phyloP scores from a whole-genome alignment of 2,888 invertebrate species.

The Melieria omissa region DNA sequence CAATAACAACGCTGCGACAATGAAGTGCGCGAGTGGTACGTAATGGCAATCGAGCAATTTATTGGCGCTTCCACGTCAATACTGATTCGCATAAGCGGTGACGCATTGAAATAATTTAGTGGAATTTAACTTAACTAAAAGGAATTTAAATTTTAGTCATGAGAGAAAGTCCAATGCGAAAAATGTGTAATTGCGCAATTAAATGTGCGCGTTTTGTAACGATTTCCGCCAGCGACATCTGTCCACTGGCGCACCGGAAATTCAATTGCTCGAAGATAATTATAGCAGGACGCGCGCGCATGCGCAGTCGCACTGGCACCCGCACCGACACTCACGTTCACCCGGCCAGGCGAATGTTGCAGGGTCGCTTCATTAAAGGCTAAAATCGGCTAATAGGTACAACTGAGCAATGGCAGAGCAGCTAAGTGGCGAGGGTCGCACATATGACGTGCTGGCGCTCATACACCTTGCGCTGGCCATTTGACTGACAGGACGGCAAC shows the following conservation, averaged over 20 bases:
- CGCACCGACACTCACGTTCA: constrained; percentile 2
- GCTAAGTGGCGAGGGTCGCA: no score
- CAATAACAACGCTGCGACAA: no score
- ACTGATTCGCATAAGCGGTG: no score
- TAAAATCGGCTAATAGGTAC: no score
- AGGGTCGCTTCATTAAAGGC: no score
- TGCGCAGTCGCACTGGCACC: constrained; percentile 43
- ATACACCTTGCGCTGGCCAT: constrained; percentile 24
- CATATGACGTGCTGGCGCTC: not conserved
- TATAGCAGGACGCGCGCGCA: constrained; percentile 61
- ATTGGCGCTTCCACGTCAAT: no score
- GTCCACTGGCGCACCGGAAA: constrained; percentile 58
- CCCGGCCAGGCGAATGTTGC: not conserved
- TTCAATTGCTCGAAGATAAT: constrained; percentile 64
- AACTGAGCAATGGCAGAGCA: no score
- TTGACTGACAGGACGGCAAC: constrained; percentile 20
- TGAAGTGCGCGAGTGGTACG: no score
- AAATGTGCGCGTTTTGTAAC: constrained; percentile 61
- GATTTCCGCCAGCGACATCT: constrained; percentile 58
- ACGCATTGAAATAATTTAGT: no score
- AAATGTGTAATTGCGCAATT: constrained; percentile 63
- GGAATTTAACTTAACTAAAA: no score
- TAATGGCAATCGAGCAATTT: no score
- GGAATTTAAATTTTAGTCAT: no score
- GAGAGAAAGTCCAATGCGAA: constrained; percentile 43